Conservation (phyloP, 1,140 invertebrate species). For the Drosophila suzukii region DNA sequence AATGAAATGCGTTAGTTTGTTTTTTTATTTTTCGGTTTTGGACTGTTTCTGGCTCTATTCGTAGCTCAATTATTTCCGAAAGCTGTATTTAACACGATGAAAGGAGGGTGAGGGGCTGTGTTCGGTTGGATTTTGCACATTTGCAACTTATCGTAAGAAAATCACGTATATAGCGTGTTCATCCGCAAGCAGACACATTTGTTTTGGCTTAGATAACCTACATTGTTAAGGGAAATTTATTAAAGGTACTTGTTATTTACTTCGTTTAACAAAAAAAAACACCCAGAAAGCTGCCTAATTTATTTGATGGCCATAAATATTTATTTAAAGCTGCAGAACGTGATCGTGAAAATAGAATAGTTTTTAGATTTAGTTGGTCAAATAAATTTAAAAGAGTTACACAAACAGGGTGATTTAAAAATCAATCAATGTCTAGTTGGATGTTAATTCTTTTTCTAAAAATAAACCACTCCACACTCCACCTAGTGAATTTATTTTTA, state of each 20-base stretch:
- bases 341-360: not conserved
- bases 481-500: constrained; percentile 11
- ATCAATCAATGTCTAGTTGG: not conserved
- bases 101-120: not conserved
- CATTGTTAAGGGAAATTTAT: not conserved
- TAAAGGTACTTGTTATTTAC: not conserved
- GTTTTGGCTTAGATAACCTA: constrained; percentile 9
- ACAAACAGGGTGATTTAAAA: not conserved
- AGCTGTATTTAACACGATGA: constrained; percentile 7
- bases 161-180: constrained; percentile 37
- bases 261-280: not conserved
- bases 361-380: not conserved
- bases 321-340: not conserved
- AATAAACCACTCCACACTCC: not conserved
- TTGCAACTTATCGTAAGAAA: constrained; percentile 4
- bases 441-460: constrained; percentile 1
- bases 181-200: constrained; percentile 8
- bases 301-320: not conserved
- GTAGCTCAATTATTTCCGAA: constrained; percentile 5
- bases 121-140: not conserved
- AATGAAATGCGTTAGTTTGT: constrained; percentile 34
- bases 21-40: constrained; percentile 11
- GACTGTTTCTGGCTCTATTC: constrained; percentile 2
- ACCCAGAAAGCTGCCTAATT: not conserved
- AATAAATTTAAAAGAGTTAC: not conserved